Base-by-base conservation (phyloP, 2,888 invertebrate species). In the Fabriciana adippe region DNA sequence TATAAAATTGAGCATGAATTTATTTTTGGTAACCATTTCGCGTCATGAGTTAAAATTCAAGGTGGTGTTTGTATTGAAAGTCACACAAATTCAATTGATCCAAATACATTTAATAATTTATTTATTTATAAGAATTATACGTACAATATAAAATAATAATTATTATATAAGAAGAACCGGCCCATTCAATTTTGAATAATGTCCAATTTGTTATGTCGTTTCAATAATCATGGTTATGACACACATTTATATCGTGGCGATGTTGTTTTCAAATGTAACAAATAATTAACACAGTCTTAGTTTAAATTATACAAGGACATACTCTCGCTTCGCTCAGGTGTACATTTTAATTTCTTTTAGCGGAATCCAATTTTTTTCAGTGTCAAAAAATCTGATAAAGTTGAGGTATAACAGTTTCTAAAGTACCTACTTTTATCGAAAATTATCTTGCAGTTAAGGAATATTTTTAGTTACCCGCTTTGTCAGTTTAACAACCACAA, bases 1-100 rank as follows among this genome's bases (percentile, higher is more conserved):
- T 92, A 92, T 93, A 93, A 87, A 79, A 88, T 86, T 86, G 90
- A 89, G 91, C 90, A 84, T 91, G 84, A 83, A 90, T 90, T 88
- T 93, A 93, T 93, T 93, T 92, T 90, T 78, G 88, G 90, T 85
- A 79, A 81, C 84, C 81, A 87, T 89, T 90, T 87, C 86, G 84
- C 93, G 92, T 92, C 93, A 92, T 89, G 87, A 83, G 80, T 84
- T 69, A 64, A 64, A 69, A 62, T 70, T 66, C 72, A 72, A 72
- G 72, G 73, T 59, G 56, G 64, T 72, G 54, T 68, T 73, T 74
- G 72, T 70, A 71, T 76, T 79, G 74, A 75, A 78, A 78, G 75
- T 74, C 63, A 69, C 71, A 70, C 72, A 59, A 51, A 60, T 60
- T 50, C 1, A 48, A 13, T 35, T n/a, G 5, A 16, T n/a, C n/a